Percentiles rank a stretch among this genome's conserved stretches.
Conservation (phyloP, 2,797 vertebrate genomes). For the Enteromius viviparus region DNA sequence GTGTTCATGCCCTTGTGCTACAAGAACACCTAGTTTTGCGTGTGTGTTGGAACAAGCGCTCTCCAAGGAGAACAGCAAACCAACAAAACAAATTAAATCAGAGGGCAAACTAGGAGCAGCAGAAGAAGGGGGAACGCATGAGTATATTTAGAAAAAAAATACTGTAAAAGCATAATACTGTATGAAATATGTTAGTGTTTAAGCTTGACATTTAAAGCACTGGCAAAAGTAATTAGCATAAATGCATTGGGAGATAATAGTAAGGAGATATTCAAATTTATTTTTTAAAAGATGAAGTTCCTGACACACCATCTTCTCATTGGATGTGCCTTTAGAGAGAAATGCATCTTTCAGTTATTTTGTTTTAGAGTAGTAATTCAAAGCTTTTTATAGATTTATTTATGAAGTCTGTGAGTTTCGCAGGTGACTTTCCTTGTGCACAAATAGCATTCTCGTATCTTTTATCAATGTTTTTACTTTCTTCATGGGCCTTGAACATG, state of each 20-base stretch:
- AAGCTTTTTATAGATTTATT: too few species aligned
- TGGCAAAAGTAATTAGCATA: too few species aligned
- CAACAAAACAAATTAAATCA: slow-evolving; percentile 46
- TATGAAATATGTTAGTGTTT: background rate
- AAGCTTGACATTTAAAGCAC: background rate
- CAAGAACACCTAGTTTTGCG: slow-evolving; percentile 55
- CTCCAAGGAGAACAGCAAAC: slow-evolving; percentile 50
- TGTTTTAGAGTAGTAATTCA: too few species aligned
- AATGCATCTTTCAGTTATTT: too few species aligned
- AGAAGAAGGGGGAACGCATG: background rate
- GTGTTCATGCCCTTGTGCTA: slow-evolving; percentile 62
- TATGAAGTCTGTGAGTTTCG: too few species aligned
- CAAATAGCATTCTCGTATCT: background rate
- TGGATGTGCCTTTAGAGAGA: too few species aligned
- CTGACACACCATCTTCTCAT: too few species aligned
- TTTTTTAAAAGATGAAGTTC: too few species aligned
- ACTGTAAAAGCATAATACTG: background rate
- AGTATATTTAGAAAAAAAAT: background rate
- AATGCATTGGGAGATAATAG: too few species aligned
- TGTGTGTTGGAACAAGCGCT: slow-evolving; percentile 54
- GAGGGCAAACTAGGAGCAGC: slow-evolving; percentile 29
- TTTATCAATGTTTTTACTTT: background rate
- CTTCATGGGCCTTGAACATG: background rate
- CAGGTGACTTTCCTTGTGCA: background rate
- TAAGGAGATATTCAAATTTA: too few species aligned